These are phyloP conservation scores for Eulemur mongoz DNA, from an alignment of 2,797 vertebrate genomes.

Conservation along the genomic window DNA sequence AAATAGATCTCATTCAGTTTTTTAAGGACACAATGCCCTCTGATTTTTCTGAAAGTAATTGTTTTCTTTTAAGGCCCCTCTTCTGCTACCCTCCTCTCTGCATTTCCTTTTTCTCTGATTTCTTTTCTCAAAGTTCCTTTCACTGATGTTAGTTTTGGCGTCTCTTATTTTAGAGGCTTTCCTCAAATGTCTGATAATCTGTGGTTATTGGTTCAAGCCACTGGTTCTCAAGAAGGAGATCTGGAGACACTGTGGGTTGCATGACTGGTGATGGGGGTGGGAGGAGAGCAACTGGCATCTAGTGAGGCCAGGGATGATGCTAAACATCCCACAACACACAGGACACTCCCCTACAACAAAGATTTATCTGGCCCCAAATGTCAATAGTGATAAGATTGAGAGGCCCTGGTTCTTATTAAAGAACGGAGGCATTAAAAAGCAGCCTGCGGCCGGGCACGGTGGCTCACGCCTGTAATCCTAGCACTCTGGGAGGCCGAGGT, in stretches of 20 bases:
- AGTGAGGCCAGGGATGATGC: neutral
- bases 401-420: neutral
- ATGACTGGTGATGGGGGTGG: neutral
- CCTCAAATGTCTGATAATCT: neutral
- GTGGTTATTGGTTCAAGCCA: neutral
- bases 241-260: neutral
- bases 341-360: neutral
- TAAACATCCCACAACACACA: neutral
- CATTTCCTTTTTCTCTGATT: neutral
- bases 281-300: neutral
- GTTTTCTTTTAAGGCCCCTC: neutral
- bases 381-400: neutral
- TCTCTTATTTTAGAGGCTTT: neutral
- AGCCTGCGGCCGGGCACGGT: too few relatives aligned
- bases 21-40: neutral
- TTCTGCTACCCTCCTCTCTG: accelerated
- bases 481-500: too few relatives aligned
- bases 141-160: neutral
- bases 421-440: neutral
- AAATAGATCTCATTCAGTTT: neutral
- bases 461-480: too few relatives aligned
- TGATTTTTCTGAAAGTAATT: neutral
- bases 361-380: neutral
- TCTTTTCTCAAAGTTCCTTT: neutral
- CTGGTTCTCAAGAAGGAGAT: neutral